Evolutionary conservation across 2,888 invertebrate species (phyloP).

Genomic region (Trimorus sp.): DNA sequence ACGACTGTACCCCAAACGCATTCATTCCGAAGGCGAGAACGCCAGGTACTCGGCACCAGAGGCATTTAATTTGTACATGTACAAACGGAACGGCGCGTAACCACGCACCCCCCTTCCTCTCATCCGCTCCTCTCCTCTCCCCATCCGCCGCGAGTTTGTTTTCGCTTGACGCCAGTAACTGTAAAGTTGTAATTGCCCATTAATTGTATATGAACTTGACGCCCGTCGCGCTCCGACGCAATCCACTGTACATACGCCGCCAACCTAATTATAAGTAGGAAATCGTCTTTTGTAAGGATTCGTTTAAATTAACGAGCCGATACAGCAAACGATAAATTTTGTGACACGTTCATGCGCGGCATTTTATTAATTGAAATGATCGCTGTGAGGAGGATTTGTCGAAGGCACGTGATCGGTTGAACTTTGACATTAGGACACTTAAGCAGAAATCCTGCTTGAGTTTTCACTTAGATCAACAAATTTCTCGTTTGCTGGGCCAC

Average conservation of each 20-base stretch:
- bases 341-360: too few relatives aligned
- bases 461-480: not conserved
- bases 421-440: too few relatives aligned
- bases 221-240: constrained; percentile 46
- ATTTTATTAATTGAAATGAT: too few relatives aligned
- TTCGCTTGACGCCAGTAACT: constrained; percentile 50
- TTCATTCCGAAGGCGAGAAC: constrained; percentile 21
- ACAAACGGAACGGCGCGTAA: constrained; percentile 23
- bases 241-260: constrained; percentile 55
- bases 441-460: too few relatives aligned
- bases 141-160: constrained; percentile 26
- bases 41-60: constrained; percentile 21
- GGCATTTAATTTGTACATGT: constrained; percentile 45
- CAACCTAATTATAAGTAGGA: constrained; percentile 55
- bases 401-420: too few relatives aligned
- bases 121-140: too few relatives aligned
- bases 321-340: not conserved
- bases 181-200: constrained; percentile 41
- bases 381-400: too few relatives aligned
- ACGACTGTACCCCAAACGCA: constrained; percentile 26
- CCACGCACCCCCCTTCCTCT: too few relatives aligned
- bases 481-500: constrained; percentile 4
- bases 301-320: constrained; percentile 20
- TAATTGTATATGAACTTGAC: constrained; percentile 45
- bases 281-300: constrained; percentile 49